Percentiles rank a stretch among this genome's conserved stretches.
Evolutionary conservation across 1,140 invertebrate species (phyloP).

Genomic region (Lordiphosa mommai): DNA sequence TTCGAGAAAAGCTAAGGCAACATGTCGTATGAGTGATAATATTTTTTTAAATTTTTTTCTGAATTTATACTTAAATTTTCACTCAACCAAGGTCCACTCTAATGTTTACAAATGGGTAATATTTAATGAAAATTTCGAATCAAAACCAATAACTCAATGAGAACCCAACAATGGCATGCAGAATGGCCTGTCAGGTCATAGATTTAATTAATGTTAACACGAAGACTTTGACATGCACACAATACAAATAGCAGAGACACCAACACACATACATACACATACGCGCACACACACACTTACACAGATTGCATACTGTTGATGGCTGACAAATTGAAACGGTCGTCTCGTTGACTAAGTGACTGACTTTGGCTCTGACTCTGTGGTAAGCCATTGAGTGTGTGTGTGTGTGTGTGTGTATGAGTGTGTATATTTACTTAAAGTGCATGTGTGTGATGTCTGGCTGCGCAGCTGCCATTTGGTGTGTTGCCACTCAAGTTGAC

Average conservation of each 20-base stretch:
- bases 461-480: slow-evolving; percentile 59
- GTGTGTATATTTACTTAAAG: slow-evolving; percentile 29
- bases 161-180: background rate
- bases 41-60: too few species aligned
- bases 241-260: slow-evolving; percentile 51
- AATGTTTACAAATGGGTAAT: too few species aligned
- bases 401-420: background rate
- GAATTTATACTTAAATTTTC: too few species aligned
- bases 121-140: slow-evolving; percentile 40
- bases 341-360: slow-evolving; percentile 56
- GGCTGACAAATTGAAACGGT: slow-evolving; percentile 69
- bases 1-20: too few species aligned
- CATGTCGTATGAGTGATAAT: too few species aligned
- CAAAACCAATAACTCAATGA: slow-evolving; percentile 38
- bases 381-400: slow-evolving; percentile 1
- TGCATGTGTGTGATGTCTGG: slow-evolving; percentile 30
- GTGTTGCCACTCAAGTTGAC: slow-evolving; percentile 61
- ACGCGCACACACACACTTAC: background rate
- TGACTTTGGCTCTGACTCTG: slow-evolving; percentile 42
- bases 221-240: slow-evolving; percentile 71
- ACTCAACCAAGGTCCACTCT: too few species aligned
- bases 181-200: slow-evolving; percentile 47
- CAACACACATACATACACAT: slow-evolving; percentile 6
- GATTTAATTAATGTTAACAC: slow-evolving; percentile 77
- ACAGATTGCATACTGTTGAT: slow-evolving; percentile 48